Base-by-base conservation (phyloP, 2,888 invertebrate species). In the Lasioglossum figueresi region DNA sequence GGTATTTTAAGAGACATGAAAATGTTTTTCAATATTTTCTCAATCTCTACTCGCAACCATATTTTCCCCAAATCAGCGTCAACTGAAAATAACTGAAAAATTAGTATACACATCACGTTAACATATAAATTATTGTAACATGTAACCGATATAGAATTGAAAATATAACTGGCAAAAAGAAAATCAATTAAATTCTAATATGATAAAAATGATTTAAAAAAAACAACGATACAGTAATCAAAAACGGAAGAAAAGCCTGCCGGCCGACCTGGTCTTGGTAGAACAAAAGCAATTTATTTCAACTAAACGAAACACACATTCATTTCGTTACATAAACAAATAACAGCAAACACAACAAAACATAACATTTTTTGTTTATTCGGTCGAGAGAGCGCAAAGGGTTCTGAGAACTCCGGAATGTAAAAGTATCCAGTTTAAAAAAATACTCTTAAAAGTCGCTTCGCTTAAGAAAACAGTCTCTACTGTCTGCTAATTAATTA, bases 371-470 rank as follows among this genome's bases (percentile, higher is more conserved):
- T 27, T 37, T n/a, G 37, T 56, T 56, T 37, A 27, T 56, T 16
- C 74, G 74, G 31, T 37, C 74, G 74, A 74, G 23, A 56, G 73
- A 68, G 43, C 52, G 78, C 43, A 43, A 68, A 43, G 48, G 23
- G 63, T 82, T n/a, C 52, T 34, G 27, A 59, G 45, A 82, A n/a
- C 74, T 43, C 19, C 68, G 78, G 75, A 82, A 80, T 79, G 82
- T 59, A 74, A n/a, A 45, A 45, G 76, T 73, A 43, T 45, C 66
- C 77, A 76, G 63, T 86, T 83, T 37, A 84, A 90, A 90, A 86
- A 90, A 86, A 88, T 85, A 84, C 78, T 84, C 84, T 82, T 80
- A 80, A 86, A 88, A 88, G 80, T 83, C 73, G 77, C 74, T 72
- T 59, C 68, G 59, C 74, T 88, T 77, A 80, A 88, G 83, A 89